phyloP scores from a whole-genome alignment of 1,140 invertebrate species.

The Drosophila tristis region DNA sequence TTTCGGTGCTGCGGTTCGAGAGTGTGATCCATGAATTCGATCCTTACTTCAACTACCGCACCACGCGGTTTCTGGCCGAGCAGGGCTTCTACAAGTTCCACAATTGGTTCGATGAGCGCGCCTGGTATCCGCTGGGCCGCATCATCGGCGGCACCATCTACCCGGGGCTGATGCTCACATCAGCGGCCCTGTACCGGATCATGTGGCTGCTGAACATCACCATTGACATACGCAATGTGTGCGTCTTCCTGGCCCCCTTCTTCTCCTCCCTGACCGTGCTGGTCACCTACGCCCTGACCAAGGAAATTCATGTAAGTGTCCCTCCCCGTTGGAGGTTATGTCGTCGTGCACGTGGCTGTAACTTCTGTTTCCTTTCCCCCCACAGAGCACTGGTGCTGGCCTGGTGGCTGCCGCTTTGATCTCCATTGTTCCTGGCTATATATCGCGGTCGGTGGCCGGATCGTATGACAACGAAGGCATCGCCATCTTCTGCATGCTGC shows the following conservation, averaged over 20 bases:
- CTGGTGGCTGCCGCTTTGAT: slow-evolving; percentile 97
- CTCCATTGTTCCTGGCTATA: slow-evolving; percentile 98
- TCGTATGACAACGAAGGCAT: slow-evolving; percentile 99
- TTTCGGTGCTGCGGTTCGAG: slow-evolving; percentile 98
- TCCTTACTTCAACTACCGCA: slow-evolving; percentile 99
- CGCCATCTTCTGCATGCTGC: slow-evolving; percentile 99
- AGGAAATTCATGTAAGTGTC: slow-evolving; percentile 93
- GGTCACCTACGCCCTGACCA: slow-evolving; percentile 97
- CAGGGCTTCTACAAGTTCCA: slow-evolving; percentile 99
- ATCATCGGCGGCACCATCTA: slow-evolving; percentile 99
- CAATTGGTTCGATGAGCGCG: slow-evolving; percentile 99
- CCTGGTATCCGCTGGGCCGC: slow-evolving; percentile 98
- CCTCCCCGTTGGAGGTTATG: slow-evolving; percentile 46
- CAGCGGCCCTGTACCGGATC: slow-evolving; percentile 95
- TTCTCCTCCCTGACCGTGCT: slow-evolving; percentile 98
- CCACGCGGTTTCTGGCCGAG: slow-evolving; percentile 96
- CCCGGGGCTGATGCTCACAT: slow-evolving; percentile 98
- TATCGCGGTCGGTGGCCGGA: slow-evolving; percentile 97
- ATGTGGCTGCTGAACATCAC: slow-evolving; percentile 96
- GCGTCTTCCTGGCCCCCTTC: slow-evolving; percentile 98
- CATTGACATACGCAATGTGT: slow-evolving; percentile 98
- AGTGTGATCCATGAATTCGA: slow-evolving; percentile 99
- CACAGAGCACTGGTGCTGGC: slow-evolving; percentile 94
- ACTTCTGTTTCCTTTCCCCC: background rate
- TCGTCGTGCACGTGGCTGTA: slow-evolving; percentile 1